phyloP scores from a whole-genome alignment of 2,113 vertebrate genomes.

The Orycteropus afer region DNA sequence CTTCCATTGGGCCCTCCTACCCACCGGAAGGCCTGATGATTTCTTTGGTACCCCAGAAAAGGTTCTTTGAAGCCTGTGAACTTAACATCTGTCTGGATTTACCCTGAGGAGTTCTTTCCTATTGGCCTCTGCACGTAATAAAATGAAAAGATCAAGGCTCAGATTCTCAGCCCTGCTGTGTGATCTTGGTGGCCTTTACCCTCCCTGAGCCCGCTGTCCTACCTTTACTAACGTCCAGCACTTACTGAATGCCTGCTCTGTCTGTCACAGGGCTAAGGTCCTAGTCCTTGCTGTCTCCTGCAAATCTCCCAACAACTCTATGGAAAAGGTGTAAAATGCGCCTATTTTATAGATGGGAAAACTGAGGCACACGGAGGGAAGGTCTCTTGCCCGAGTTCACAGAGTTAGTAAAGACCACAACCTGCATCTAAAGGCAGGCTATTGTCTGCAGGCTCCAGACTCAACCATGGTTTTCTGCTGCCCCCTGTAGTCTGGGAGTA shows the following conservation, averaged over 20 bases:
- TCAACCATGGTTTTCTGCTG: constrained; percentile 71
- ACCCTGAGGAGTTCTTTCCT: not conserved
- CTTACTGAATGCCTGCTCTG: not conserved
- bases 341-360: constrained; percentile 32
- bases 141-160: not conserved
- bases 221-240: not conserved
- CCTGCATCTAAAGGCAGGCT: not conserved
- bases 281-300: not conserved
- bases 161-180: not conserved
- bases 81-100: not conserved
- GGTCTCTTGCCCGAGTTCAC: not conserved
- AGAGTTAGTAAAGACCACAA: not conserved
- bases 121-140: not conserved
- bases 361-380: constrained; percentile 16
- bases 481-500: constrained; percentile 75
- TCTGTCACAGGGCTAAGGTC: not conserved
- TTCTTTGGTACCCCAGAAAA: not conserved
- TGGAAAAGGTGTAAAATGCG: not conserved
- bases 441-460: not conserved
- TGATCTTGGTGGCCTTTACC: not conserved
- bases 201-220: not conserved
- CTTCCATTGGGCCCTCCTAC: not conserved
- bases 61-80: not conserved
- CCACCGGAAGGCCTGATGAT: not conserved
- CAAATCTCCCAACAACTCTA: not conserved